Evolutionary conservation across 2,888 invertebrate genomes (phyloP), one percentile per base, ranked within the genome.

Genomic region (Petrolisthes cinctipes): DNA sequence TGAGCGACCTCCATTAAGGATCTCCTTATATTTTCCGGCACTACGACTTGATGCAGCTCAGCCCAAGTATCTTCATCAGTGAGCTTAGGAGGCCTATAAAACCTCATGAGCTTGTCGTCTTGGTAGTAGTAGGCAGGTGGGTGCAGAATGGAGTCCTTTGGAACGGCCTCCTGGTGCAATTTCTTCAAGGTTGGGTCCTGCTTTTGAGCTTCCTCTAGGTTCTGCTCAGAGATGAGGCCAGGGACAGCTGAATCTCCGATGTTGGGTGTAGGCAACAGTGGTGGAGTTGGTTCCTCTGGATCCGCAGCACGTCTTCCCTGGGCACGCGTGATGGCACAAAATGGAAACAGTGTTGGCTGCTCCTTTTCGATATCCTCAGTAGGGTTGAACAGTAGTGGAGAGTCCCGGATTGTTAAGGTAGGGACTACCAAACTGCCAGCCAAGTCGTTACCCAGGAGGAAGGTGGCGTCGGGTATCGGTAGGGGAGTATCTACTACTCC

Each of bases 361-460:
- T 81, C 66, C 66, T 66, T 80, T 20, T 81, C 81, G 4, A 81
- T 37, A 66, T 81, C 37, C 9, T 23, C 81, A 37, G 81, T 66
- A 66, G 81, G 81, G 81, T 66, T 57, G 56, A 66, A 66, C 4
- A 61, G 5, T 66, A 81, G 56, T 14, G 51, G 66, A 11, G 61
- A 80, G 80, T 80, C 61, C 9, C 37, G n/a, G 4, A 61, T 23
- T 9, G 61, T 61, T n/a, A 80, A 80, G 11, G 9, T 5, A 9
- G 61, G 80, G 23, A 61, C 14, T 20, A 80, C 80, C 20, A 80
- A 37, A 61, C 80, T 80, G 61, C 80, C 80, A 23, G 61, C 80
- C 23, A 80, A 71, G 20, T 71, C 14, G 20, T 71, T 71, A n/a
- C 71, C 20, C 71, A 71, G 20, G 71, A 71, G 71, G 20, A 71